These are phyloP conservation scores for Catharus bicknelli DNA, from an alignment of 2,113 vertebrate genomes.

Conservation along the genomic window DNA sequence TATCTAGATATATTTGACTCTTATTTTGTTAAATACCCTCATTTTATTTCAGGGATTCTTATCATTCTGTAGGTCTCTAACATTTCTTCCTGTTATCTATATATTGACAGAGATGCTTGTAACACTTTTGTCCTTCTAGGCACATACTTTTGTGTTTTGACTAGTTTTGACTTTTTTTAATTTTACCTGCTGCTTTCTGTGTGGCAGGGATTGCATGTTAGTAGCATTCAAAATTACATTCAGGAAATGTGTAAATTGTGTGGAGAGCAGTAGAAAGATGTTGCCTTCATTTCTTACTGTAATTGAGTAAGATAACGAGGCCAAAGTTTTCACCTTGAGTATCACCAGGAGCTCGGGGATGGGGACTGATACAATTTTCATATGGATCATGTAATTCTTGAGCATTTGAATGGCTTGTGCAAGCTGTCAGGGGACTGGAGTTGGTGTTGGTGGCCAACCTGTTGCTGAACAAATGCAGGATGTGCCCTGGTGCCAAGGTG, in stretches of 20 bases:
- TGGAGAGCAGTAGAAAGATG: not conserved
- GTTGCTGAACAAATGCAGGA: not conserved
- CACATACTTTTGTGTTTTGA: not conserved
- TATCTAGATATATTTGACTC: not conserved
- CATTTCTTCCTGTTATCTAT: not conserved
- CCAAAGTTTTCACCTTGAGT: not conserved
- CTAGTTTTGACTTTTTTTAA: not conserved
- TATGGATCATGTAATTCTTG: not conserved
- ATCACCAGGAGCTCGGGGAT: not conserved
- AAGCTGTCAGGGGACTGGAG: not conserved
- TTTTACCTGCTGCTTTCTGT: not conserved
- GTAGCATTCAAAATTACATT: not conserved
- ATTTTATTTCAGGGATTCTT: not conserved
- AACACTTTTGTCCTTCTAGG: not conserved
- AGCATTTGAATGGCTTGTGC: not conserved
- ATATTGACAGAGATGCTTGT: not conserved
- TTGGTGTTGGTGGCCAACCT: not conserved
- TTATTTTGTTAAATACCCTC: not conserved
- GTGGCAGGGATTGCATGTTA: not conserved
- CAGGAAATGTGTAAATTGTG: constrained; percentile 7
- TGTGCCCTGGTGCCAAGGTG: not conserved
- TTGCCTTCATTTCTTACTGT: not conserved
- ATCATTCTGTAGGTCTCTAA: not conserved
- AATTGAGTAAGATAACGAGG: not conserved
- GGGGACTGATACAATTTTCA: not conserved